These are phyloP conservation scores for Dynastes maya DNA, from an alignment of 2,888 invertebrate species.

Conservation along the genomic window DNA sequence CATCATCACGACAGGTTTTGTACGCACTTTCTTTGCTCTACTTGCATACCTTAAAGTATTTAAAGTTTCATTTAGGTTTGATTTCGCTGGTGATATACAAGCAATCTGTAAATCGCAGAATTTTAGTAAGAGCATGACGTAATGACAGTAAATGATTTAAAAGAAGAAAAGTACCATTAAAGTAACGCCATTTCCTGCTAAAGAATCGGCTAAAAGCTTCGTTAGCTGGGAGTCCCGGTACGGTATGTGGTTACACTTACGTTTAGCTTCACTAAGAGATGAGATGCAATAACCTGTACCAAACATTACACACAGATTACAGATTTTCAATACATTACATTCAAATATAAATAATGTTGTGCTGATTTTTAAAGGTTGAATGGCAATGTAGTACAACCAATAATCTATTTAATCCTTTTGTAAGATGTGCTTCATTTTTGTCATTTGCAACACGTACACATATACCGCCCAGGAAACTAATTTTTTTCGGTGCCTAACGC, in stretches of 20 bases:
- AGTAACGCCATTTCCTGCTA: slow-evolving; percentile 95
- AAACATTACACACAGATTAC: background rate
- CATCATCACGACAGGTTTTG: slow-evolving; percentile 95
- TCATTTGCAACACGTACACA: no score
- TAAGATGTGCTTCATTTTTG: no score
- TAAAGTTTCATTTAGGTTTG: slow-evolving; percentile 89
- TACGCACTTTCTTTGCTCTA: slow-evolving; percentile 92
- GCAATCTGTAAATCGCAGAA: slow-evolving; percentile 80
- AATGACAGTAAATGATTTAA: no score
- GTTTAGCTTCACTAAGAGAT: slow-evolving; percentile 87
- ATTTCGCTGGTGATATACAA: slow-evolving; percentile 91
- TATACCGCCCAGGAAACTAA: no score
- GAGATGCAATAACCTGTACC: slow-evolving; percentile 92
- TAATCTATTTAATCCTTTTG: no score
- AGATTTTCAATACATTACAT: no score
- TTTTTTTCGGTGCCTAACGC: no score
- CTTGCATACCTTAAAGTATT: slow-evolving; percentile 95
- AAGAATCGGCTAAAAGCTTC: slow-evolving; percentile 92
- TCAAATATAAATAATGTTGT: no score
- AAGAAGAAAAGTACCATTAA: slow-evolving; percentile 80
- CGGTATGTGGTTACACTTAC: slow-evolving; percentile 89
- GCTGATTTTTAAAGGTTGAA: no score
- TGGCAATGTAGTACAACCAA: no score
- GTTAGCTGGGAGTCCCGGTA: slow-evolving; percentile 96
- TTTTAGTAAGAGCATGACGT: no score